Evolutionary conservation across 2,797 vertebrate species (phyloP), one percentile per base, ranked within the genome.

Genomic region (Dipus sagitta): DNA sequence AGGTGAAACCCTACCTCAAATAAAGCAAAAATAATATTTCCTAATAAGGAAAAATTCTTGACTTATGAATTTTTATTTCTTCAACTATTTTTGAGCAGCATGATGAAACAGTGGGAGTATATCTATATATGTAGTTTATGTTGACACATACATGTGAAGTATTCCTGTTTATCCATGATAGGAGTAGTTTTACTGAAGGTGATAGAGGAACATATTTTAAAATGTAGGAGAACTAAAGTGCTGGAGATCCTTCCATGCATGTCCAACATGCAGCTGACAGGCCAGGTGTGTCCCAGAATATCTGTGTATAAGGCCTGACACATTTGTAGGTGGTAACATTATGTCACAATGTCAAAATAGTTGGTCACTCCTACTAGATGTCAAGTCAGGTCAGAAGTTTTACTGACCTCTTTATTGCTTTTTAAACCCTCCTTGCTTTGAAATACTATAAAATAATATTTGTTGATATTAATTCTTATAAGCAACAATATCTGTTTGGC

Each of bases 401-500:
- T 77, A 28, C 6, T 74, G 8, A 12, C 38, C 30, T 79, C 17
- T 85, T 81, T 68, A 42, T 52, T 71, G 72, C 52, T 67, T 65
- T 84, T 84, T 30, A 54, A 93, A 81, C 8, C 8, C 14, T 30
- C 7, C 28, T 86, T 94, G 23, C 93, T 80, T 94, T 58, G 18
- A 76, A 64, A 80, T 86, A 3, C 64, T 71, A 15, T 17, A 47
- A 91, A 70, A 70, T 70, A 18, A 32, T 30, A n/a, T 6, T 17
- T 17, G 17, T 58, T 58, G 54, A 24, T 32, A 26, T 34, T 82
- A 18, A 32, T 77, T 9, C 21, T 68, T 83, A 9, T 68, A 89
- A 85, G 32, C n/a, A 72, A 2, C 12, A 32, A 6, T 88, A 74
- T 7, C 21, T 75, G n/a, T 9, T 8, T 86, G 70, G 78, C 14